Evolutionary conservation across 2,797 vertebrate genomes (phyloP).

Genomic region (Molothrus aeneus): DNA sequence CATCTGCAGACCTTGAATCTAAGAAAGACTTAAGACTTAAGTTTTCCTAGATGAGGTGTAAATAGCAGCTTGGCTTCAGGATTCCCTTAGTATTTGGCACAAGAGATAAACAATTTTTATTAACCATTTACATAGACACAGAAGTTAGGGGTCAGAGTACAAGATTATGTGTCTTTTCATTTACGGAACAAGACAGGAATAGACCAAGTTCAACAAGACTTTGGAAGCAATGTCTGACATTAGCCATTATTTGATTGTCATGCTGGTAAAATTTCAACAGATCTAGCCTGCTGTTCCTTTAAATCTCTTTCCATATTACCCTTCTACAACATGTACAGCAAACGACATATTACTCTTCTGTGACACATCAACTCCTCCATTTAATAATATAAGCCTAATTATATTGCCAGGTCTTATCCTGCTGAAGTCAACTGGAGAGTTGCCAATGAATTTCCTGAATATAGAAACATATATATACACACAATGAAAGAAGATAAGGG

Average conservation of each 20-base stretch:
- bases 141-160: neutral
- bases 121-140: neutral
- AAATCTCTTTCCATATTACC: neutral
- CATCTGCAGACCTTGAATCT: neutral
- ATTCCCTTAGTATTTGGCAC: neutral
- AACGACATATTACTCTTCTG: conserved; percentile 30
- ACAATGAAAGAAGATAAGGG: conserved; percentile 21
- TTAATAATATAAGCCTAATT: conserved; percentile 55
- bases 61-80: neutral
- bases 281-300: conserved; percentile 28
- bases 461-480: neutral
- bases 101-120: neutral
- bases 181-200: neutral
- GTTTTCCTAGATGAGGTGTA: neutral
- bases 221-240: neutral
- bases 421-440: conserved; percentile 52
- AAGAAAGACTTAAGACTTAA: neutral
- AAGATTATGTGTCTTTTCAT: neutral
- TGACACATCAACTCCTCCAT: conserved; percentile 32
- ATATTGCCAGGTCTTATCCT: conserved; percentile 48
- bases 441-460: conserved; percentile 59
- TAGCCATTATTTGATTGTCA: neutral
- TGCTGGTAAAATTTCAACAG: conserved; percentile 18
- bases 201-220: neutral
- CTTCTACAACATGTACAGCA: conserved; percentile 21